phyloP scores from a whole-genome alignment of 2,113 vertebrate species.

The Catharus fuscescens region DNA sequence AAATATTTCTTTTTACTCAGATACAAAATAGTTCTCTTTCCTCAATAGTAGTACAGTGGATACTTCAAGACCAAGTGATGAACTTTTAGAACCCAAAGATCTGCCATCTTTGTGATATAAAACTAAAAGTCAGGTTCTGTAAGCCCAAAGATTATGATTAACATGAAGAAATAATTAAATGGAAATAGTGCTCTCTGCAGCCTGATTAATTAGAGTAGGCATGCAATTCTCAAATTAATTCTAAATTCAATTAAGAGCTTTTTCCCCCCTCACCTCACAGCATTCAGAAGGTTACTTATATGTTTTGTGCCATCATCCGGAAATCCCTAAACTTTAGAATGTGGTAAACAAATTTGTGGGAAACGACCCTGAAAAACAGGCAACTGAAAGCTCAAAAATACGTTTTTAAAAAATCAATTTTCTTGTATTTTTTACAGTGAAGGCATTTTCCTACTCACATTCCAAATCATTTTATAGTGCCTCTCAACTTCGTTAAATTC shows the following conservation, averaged over 20 bases:
- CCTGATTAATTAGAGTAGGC: not conserved
- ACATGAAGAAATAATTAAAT: not conserved
- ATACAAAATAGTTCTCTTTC: not conserved
- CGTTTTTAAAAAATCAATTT: not conserved
- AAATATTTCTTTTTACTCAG: not conserved
- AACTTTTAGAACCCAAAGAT: not conserved
- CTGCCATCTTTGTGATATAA: not conserved
- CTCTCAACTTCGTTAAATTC: slow-evolving; percentile 1
- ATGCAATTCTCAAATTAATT: not conserved
- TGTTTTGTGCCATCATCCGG: not conserved
- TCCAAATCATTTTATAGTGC: not conserved
- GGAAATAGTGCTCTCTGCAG: not conserved
- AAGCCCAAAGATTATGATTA: not conserved
- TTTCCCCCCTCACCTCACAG: not conserved
- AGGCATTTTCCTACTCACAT: not conserved
- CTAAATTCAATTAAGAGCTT: not conserved
- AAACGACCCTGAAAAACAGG: not conserved
- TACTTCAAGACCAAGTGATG: not conserved
- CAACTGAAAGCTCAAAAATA: not conserved
- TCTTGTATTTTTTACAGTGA: not conserved
- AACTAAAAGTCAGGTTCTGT: not conserved
- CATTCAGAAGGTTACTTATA: not conserved
- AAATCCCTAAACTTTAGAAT: not conserved
- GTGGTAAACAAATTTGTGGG: not conserved
- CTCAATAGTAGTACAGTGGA: not conserved